These are phyloP conservation scores for Gymnocephalus cernua DNA, from an alignment of 2,113 vertebrate genomes.

Conservation along the genomic window DNA sequence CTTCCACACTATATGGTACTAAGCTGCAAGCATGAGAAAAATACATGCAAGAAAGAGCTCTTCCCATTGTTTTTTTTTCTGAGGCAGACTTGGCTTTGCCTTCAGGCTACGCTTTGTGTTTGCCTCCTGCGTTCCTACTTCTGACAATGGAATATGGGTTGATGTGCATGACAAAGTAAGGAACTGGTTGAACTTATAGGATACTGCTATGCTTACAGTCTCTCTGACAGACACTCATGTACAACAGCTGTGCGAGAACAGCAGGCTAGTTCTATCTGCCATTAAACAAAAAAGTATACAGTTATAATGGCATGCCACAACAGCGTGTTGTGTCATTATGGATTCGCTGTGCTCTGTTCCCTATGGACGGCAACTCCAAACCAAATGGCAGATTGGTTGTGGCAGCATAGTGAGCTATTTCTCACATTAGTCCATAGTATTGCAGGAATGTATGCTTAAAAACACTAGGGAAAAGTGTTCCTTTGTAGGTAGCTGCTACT, in stretches of 20 bases:
- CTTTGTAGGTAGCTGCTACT: conserved; percentile 37
- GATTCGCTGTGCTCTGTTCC: conserved; percentile 31
- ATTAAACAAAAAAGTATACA: conserved; percentile 42
- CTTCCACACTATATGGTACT: conserved; percentile 4
- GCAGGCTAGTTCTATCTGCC: conserved; percentile 40
- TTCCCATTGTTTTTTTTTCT: conserved; percentile 28
- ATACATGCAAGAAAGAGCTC: conserved; percentile 22
- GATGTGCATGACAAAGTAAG: conserved; percentile 42
- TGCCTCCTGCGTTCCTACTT: conserved; percentile 46
- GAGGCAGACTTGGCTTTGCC: conserved; percentile 51
- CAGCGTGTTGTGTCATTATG: conserved; percentile 36
- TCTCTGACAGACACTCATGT: conserved; percentile 37
- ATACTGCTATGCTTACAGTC: conserved; percentile 50
- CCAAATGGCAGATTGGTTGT: conserved; percentile 36
- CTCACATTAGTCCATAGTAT: conserved; percentile 32
- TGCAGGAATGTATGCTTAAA: conserved; percentile 36
- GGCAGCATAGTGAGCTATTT: conserved; percentile 1
- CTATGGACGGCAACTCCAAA: conserved; percentile 11
- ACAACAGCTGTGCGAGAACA: conserved; percentile 43
- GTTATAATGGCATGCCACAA: conserved; percentile 37
- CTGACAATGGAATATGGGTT: conserved; percentile 54
- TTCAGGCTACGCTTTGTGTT: conserved; percentile 59
- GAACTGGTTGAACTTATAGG: conserved; percentile 53
- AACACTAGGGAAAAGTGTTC: conserved; percentile 36
- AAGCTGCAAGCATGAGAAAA: conserved; percentile 32